A percentile compares a stretch with the other conserved stretches of the same genome.
Conservation (phyloP, 2,888 invertebrate genomes). For the Drosophila rellima region DNA sequence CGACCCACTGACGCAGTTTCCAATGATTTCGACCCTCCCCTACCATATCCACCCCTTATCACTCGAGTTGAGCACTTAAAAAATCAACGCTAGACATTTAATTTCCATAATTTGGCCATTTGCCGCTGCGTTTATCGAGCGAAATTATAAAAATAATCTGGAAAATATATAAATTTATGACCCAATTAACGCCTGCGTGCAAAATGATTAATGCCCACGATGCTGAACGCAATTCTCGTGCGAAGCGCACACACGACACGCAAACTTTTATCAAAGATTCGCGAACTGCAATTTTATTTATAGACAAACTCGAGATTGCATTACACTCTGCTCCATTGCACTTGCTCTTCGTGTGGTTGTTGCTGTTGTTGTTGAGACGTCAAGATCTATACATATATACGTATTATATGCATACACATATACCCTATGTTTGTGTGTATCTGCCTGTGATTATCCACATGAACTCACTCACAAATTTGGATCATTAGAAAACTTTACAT, state of each 20-base stretch:
- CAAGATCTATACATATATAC: slow-evolving; percentile 13
- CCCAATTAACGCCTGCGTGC: slow-evolving; percentile 74
- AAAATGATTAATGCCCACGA: slow-evolving; percentile 53
- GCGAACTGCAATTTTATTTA: slow-evolving; percentile 68
- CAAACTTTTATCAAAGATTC: slow-evolving; percentile 69
- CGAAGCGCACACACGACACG: slow-evolving; percentile 33
- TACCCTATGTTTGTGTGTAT: slow-evolving; percentile 3
- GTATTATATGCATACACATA: neutral
- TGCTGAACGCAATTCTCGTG: slow-evolving; percentile 49
- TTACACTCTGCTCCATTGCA: slow-evolving; percentile 64
- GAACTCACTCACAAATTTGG: slow-evolving; percentile 27
- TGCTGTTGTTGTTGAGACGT: slow-evolving; percentile 12
- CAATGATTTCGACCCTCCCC: neutral
- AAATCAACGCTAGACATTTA: slow-evolving; percentile 18
- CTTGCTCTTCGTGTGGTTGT: slow-evolving; percentile 25
- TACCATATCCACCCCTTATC: slow-evolving; percentile 13
- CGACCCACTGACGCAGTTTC: slow-evolving; percentile 27
- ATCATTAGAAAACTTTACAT: slow-evolving; percentile 20
- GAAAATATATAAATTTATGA: slow-evolving; percentile 73
- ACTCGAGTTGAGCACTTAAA: slow-evolving; percentile 22
- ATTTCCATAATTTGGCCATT: slow-evolving; percentile 33
- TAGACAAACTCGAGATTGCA: slow-evolving; percentile 72
- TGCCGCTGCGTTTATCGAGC: slow-evolving; percentile 33
- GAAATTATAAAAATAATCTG: slow-evolving; percentile 66
- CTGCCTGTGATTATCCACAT: slow-evolving; percentile 20